Base-by-base conservation (phyloP, 2,888 invertebrate genomes). In the Phasia obesa region DNA sequence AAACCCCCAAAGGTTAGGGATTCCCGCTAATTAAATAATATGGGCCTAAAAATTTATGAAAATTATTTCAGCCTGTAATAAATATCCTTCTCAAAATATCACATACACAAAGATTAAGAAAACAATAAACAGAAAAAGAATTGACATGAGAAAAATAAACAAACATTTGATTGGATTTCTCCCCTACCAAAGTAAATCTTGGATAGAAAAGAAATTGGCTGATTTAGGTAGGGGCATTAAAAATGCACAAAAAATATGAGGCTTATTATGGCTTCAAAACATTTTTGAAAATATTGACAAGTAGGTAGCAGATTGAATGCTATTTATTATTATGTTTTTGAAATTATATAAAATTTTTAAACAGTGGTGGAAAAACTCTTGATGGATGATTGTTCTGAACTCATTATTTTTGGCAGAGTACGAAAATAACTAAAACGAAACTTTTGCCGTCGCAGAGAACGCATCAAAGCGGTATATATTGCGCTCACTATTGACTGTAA, bases 251-350 rank as follows among this genome's bases (percentile, higher is more conserved):
- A 69, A 60, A 53, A 69, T 60, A 77, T 69, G 13, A 70, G 70
- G 70, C 77, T 77, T 77, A 77, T 70, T 69, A 62, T 19, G 60
- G 7, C 53, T 77, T 47, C 25, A 23, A 23, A 55, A 38, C 11
- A 65, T 57, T 49, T 19, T 25, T 38, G 7, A 5, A 21, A 7
- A 15, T 9, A 59, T 38, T 38, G 35, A 31, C 27, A 21, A 35
- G 31, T 55, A 35, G 62, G 51, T 38, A 64, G 31, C n/a, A 31
- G 31, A 31, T 27, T 27, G 27, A 27, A 27, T 6, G 6, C 27
- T 27, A 27, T 27, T 27, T 27, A 5, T 27, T 5, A 6, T 5
- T 5, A 27, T 5, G 4, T 5, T 27, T 3, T 27, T 27, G 6
- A 6, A 27, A 6, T 27, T 5, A 6, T 27, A 5, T 27, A 6